Conservation (phyloP, 2,888 invertebrate genomes). For the Pterobdella sp. region DNA sequence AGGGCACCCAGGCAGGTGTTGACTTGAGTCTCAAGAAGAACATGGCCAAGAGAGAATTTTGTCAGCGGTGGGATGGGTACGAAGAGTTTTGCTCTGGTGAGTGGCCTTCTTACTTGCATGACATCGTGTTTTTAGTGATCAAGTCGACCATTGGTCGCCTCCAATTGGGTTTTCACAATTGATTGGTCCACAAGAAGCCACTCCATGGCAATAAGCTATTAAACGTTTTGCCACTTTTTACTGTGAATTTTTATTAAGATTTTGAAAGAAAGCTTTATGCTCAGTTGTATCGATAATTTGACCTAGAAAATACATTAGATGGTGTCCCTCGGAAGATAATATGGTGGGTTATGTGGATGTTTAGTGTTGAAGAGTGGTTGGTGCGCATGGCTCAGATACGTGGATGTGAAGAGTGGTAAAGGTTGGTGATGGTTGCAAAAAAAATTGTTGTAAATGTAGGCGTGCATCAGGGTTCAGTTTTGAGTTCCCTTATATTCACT, state of each 20-base stretch:
- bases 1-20: constrained; percentile 44
- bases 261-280: too few species aligned
- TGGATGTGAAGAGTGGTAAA: too few species aligned
- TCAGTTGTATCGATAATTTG: too few species aligned
- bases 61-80: constrained; percentile 52
- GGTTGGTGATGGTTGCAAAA: too few species aligned
- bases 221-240: background rate
- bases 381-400: too few species aligned
- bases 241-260: background rate
- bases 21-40: constrained; percentile 51
- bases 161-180: background rate
- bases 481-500: too few species aligned
- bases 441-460: too few species aligned
- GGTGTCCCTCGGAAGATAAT: too few species aligned
- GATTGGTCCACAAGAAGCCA: background rate
- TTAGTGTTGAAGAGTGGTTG: too few species aligned
- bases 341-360: too few species aligned
- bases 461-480: too few species aligned
- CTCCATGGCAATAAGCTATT: background rate
- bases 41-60: constrained; percentile 50
- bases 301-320: too few species aligned
- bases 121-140: background rate
- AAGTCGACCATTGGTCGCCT: background rate
- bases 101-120: constrained; percentile 26
- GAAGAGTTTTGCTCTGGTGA: constrained; percentile 52